These are phyloP conservation scores for Myotis pilosus DNA, from an alignment of 2,797 vertebrate genomes.

Conservation along the genomic window DNA sequence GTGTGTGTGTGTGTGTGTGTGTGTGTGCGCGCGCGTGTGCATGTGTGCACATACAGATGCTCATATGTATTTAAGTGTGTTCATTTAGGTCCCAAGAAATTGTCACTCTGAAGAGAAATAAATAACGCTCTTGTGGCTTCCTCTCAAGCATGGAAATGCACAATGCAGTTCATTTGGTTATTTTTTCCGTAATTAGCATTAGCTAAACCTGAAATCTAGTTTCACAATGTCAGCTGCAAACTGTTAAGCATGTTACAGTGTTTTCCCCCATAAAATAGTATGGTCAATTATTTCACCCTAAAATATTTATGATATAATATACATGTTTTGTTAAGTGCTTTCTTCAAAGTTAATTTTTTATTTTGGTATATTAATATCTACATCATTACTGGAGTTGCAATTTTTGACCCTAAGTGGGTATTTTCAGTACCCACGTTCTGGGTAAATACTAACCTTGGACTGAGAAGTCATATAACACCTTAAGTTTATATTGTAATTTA, in stretches of 20 bases:
- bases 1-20: not conserved
- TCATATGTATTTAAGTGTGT: not conserved
- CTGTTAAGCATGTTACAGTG: constrained; percentile 6
- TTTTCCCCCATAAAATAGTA: not conserved
- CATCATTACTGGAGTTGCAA: not conserved
- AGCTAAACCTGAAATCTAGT: constrained; percentile 44
- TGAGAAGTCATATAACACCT: not conserved
- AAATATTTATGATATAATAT: constrained; percentile 51
- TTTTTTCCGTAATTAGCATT: constrained; percentile 50
- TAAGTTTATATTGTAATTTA: not conserved
- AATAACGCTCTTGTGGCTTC: constrained; percentile 4
- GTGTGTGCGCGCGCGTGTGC: no score
- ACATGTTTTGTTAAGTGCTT: constrained; percentile 47
- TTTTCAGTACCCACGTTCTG: not conserved
- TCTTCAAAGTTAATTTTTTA: constrained; percentile 50
- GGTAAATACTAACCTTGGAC: not conserved
- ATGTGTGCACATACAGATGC: accelerated
- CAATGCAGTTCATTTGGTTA: constrained; percentile 46
- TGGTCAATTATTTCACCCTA: constrained; percentile 45
- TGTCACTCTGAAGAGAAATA: not conserved
- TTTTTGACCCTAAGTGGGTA: not conserved
- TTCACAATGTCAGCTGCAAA: constrained; percentile 58
- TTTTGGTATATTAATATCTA: constrained; percentile 8
- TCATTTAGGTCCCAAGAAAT: not conserved
- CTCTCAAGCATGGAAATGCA: constrained; percentile 40